A percentile compares a stretch with the other conserved stretches of the same genome.
Evolutionary conservation across 2,113 vertebrate genomes (phyloP).

Genomic region (Cyprinodon variegatus): DNA sequence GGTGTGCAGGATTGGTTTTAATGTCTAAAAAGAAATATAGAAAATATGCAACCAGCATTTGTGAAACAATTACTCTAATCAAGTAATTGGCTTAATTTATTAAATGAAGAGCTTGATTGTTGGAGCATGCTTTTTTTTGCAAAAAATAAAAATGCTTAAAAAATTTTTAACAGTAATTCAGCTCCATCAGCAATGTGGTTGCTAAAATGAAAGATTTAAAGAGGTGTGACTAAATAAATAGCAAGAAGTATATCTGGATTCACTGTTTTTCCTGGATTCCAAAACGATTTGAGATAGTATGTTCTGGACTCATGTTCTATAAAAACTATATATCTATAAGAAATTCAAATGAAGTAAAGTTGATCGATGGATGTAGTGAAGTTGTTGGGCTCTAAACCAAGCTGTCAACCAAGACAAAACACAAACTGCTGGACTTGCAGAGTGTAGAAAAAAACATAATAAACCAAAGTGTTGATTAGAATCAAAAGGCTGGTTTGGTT

Average conservation of each 20-base stretch:
- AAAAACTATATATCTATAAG: neutral
- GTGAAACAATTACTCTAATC: slow-evolving; percentile 36
- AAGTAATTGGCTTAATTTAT: neutral
- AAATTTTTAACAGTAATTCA: slow-evolving; percentile 16
- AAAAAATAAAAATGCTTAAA: neutral
- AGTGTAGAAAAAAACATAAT: neutral
- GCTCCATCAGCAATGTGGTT: neutral
- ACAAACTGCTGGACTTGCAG: neutral
- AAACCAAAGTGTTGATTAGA: neutral
- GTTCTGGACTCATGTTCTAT: no score
- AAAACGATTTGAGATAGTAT: neutral
- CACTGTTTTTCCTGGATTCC: neutral
- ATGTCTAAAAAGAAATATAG: slow-evolving; percentile 21
- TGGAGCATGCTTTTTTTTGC: slow-evolving; percentile 21
- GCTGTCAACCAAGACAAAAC: neutral
- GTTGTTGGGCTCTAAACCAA: neutral
- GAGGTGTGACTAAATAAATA: neutral
- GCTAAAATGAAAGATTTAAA: no score
- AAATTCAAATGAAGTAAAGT: neutral
- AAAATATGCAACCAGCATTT: slow-evolving; percentile 31
- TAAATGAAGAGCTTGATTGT: slow-evolving; percentile 24
- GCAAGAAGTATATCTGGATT: neutral
- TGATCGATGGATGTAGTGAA: neutral
- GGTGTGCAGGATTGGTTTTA: slow-evolving; percentile 19
- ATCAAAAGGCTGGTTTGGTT: neutral